Base-by-base conservation (phyloP, 2,888 invertebrate species). In the Tenthredo notha region DNA sequence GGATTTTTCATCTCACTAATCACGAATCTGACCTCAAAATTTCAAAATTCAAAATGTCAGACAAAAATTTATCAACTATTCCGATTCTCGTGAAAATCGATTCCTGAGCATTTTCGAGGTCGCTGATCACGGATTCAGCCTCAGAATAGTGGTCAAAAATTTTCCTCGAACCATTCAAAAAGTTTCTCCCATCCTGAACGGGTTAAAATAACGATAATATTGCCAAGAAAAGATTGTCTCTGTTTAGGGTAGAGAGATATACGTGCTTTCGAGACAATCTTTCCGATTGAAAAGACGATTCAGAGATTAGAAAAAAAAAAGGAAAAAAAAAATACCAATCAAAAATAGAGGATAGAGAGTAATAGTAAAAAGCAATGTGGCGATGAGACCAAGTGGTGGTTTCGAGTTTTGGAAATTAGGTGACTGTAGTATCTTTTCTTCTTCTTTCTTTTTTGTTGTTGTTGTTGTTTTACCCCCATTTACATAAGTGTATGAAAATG, bases 331-430 rank as follows among this genome's bases (percentile, higher is more conserved):
- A 29, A 29, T 6, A n/a, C n/a, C n/a, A 25, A 37, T 18, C 15
- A 70, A 7, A 2, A 70, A 12, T 10, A 37, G 15, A 70, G 37
- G 37, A 12, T 33, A 9, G 5, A 33, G 4, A 18, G 18, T 70
- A 25, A 61, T 25, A 25, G 61, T 61, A 21, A 37, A 29, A 37
- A 70, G 33, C 70, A 37, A 70, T 70, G 37, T 70, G 70, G 37
- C 70, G 70, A 70, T 70, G 70, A 70, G 70, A 61, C 61, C 61
- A 37, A 70, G 61, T 70, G 18, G 21, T 70, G 15, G 70, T 70
- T 70, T 33, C 9, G 25, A 33, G 33, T 61, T 2, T 61, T 61
- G 21, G 25, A 12, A 25, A 61, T 61, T 25, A 25, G 10, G 25
- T 25, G 25, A 25, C 21, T 61, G 61, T 61, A 25, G 21, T 61